Evolutionary conservation across 1,140 invertebrate genomes (phyloP).

Genomic region (Lepidurus apus): DNA sequence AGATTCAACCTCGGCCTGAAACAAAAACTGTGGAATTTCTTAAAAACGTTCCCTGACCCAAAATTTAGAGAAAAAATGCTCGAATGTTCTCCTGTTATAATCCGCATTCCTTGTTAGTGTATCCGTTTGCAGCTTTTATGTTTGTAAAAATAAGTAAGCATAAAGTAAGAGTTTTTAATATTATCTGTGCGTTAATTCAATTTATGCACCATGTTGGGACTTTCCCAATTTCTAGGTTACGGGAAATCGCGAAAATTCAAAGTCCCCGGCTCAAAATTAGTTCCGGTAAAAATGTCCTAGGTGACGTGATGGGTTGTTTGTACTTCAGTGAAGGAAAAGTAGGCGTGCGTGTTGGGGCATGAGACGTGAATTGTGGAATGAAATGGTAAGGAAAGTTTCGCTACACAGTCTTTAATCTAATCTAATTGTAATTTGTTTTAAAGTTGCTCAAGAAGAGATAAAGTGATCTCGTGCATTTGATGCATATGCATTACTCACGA

Average conservation of each 20-base stretch:
- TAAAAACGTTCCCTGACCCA: slow-evolving; percentile 7
- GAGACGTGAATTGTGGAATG: background rate
- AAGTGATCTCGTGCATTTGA: background rate
- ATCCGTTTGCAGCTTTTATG: background rate
- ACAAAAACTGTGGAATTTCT: background rate
- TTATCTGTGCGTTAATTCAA: too few relatives aligned
- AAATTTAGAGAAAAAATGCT: background rate
- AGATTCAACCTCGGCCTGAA: background rate
- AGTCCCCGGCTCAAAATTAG: background rate
- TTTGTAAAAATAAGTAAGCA: background rate
- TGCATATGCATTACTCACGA: background rate
- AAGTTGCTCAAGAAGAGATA: background rate
- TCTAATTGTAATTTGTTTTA: background rate
- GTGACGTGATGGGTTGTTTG: background rate
- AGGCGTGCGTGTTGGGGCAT: slow-evolving; percentile 5
- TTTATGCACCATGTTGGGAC: background rate
- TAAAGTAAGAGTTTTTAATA: too few relatives aligned
- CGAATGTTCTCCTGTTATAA: slow-evolving; percentile 2
- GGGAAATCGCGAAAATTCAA: background rate
- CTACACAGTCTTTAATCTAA: background rate
- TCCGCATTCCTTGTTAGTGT: background rate
- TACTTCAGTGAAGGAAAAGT: background rate
- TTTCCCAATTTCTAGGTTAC: background rate
- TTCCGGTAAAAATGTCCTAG: background rate
- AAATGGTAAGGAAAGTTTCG: background rate